Conservation (phyloP, 2,797 vertebrate genomes). For the Enteromius argenteus region DNA sequence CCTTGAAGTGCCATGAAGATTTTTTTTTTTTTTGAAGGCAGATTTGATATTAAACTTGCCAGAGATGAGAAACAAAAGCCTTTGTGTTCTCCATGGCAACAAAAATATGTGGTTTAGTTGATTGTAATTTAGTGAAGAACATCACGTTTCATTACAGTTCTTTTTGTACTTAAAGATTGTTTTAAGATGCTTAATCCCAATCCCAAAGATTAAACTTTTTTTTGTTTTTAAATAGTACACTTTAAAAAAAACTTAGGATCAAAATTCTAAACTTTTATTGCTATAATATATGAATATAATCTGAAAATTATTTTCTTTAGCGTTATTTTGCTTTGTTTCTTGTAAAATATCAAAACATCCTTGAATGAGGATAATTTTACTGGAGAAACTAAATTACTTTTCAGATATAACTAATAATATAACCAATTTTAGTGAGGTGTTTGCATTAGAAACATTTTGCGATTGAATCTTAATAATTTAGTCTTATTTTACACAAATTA, state of each 20-base stretch:
- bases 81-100: slow-evolving; percentile 5
- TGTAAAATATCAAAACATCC: background rate
- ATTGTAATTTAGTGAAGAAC: background rate
- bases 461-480: background rate
- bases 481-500: background rate
- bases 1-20: background rate
- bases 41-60: slow-evolving; percentile 5
- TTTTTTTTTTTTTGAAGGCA: background rate
- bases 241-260: background rate
- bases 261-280: background rate
- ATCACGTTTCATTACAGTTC: background rate
- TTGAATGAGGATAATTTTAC: background rate
- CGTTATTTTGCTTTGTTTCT: too few relatives aligned
- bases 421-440: background rate
- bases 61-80: background rate
- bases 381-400: background rate
- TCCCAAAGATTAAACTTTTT: background rate
- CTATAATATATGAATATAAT: background rate
- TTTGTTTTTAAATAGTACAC: background rate
- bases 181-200: background rate
- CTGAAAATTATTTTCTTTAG: background rate
- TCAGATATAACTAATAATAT: background rate
- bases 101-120: background rate
- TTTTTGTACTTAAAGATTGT: background rate
- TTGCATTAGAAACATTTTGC: background rate